These are phyloP conservation scores for Eucera pruinosa DNA, from an alignment of 2,888 invertebrate species.

Conservation along the genomic window DNA sequence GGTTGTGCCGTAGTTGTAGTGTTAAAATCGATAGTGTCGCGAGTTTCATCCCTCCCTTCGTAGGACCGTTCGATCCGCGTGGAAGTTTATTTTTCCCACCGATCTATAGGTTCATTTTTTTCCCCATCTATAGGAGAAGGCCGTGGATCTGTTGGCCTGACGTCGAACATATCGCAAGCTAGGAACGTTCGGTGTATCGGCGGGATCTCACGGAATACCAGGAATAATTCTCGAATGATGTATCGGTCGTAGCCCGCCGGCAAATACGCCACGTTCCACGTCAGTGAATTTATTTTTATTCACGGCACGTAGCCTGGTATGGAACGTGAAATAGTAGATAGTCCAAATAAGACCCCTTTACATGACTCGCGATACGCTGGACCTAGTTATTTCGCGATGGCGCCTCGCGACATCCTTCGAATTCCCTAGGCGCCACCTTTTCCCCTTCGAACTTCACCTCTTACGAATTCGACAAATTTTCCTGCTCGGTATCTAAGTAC, in stretches of 20 bases:
- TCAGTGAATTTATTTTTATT: conserved; percentile 55
- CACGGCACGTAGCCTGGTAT: conserved; percentile 45
- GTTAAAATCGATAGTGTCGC: neutral
- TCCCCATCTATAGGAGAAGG: neutral
- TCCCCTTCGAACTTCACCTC: no score
- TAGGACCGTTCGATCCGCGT: neutral
- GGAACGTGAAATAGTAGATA: conserved; percentile 54
- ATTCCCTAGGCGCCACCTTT: no score
- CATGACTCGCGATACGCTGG: conserved; percentile 14
- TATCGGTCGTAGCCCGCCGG: conserved; percentile 30
- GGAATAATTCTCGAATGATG: conserved; percentile 52
- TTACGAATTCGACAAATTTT: no score
- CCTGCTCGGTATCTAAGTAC: no score
- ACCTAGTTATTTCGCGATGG: conserved; percentile 6
- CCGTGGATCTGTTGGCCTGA: neutral
- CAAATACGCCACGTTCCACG: conserved; percentile 40
- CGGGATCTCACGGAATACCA: neutral
- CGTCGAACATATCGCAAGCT: conserved; percentile 7
- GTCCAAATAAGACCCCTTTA: conserved; percentile 38
- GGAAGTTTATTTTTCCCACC: conserved; percentile 1
- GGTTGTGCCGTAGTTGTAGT: no score
- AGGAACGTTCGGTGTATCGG: neutral
- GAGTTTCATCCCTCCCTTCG: neutral
- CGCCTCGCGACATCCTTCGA: neutral
- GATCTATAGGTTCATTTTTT: conserved; percentile 5